These are phyloP conservation scores for Lamellibrachia luymesi DNA, from an alignment of 1,140 invertebrate genomes.

Conservation along the genomic window DNA sequence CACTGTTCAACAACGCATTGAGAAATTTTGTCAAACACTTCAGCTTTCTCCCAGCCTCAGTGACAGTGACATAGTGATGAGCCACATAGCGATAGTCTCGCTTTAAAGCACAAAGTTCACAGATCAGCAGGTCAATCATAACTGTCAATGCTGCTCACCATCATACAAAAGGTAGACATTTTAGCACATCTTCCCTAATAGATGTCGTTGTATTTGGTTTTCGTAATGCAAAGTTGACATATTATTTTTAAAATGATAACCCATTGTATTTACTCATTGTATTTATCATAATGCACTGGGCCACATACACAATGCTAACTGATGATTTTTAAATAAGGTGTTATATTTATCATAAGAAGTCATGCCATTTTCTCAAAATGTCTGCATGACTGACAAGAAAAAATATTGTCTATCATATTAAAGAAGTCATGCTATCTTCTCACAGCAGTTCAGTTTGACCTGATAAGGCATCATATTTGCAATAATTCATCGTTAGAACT, in stretches of 20 bases:
- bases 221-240: too few species aligned
- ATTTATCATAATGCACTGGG: too few species aligned
- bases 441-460: background rate
- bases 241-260: background rate
- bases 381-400: too few species aligned
- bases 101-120: background rate
- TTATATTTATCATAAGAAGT: background rate
- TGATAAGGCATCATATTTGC: background rate
- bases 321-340: background rate
- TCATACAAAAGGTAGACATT: too few species aligned
- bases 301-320: background rate
- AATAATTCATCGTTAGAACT: too few species aligned
- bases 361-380: too few species aligned
- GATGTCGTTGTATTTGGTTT: too few species aligned
- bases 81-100: background rate
- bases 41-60: background rate
- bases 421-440: background rate
- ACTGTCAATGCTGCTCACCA: too few species aligned
- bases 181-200: too few species aligned
- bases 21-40: background rate
- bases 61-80: background rate
- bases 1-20: background rate
- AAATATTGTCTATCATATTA: too few species aligned
- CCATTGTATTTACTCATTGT: background rate
- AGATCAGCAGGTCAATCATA: too few species aligned